Evolutionary conservation across 2,113 vertebrate genomes (phyloP), one percentile per base, ranked within the genome.

Genomic region (Perca schrenkii): DNA sequence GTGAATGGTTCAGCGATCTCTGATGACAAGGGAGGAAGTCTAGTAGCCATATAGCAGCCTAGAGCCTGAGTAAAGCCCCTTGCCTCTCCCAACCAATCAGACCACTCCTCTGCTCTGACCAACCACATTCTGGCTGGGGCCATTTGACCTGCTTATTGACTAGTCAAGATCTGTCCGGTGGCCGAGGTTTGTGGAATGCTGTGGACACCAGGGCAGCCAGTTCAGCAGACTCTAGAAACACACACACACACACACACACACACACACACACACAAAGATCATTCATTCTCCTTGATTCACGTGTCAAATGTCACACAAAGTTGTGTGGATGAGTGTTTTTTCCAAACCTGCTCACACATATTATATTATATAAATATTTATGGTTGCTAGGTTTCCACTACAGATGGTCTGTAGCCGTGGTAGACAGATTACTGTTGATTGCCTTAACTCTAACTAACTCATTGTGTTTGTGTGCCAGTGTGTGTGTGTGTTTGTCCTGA

Each of bases 391-490:
- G 79, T 79, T 85, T 77, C 46, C 50, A 70, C 75, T 78, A 74
- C 86, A 91, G 85, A 91, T 87, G 80, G 77, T 83, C 62, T 8
- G 61, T 71, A 40, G 86, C 69, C 34, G 69, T 83, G 84, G 52
- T 83, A 66, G 85, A 89, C 75, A 77, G 80, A 90, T 86, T 86
- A 87, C 76, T 60, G 85, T 46, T 83, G 73, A 90, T 92, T 92
- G 77, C 87, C 84, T 90, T 84, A 92, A 88, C 88, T 88, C 82
- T 49, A 82, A 80, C 69, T 74, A 80, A 80, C 74, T 82, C 68
- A 0, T 56, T 86, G 79, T 81, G 34, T 82, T 70, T 83, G 49
- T 84, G 85, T 79, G 71, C 54, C 43, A 28, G 25, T 28, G 28
- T 28, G 53, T 74, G 67, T 84, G 67, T 84, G 57, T 63, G 71